phyloP scores from a whole-genome alignment of 2,797 vertebrate species.

The Odontamblyopus rebecca region DNA sequence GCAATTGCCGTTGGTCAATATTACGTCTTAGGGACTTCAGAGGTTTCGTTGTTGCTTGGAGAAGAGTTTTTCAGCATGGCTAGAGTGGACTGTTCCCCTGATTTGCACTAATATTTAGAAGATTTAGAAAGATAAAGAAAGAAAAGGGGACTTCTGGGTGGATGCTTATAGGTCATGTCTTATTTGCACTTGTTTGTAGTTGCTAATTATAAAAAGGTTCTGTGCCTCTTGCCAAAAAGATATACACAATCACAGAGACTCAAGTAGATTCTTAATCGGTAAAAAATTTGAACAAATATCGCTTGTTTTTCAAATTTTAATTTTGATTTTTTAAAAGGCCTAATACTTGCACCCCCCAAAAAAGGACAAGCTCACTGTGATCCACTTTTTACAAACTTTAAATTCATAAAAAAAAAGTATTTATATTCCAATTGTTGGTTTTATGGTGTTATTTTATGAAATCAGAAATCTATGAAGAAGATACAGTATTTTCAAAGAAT shows the following conservation, averaged over 20 bases:
- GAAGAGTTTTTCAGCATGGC: constrained; percentile 45
- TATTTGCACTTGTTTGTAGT: constrained; percentile 64
- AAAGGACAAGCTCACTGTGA: constrained; percentile 75
- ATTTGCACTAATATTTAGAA: constrained; percentile 69
- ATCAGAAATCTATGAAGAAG: constrained; percentile 36
- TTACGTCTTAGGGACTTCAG: constrained; percentile 52
- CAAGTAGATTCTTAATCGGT: constrained; percentile 43
- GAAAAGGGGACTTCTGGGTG: constrained; percentile 33
- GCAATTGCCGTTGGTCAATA: constrained; percentile 71
- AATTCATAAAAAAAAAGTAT: constrained; percentile 57
- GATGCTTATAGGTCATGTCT: constrained; percentile 55
- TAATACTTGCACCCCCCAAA: constrained; percentile 45
- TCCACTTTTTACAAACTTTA: constrained; percentile 64
- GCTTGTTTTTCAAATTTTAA: constrained; percentile 33
- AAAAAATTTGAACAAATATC: constrained; percentile 23
- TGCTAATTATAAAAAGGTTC: constrained; percentile 38
- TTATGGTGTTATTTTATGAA: constrained; percentile 55
- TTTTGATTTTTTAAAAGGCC: constrained; percentile 34
- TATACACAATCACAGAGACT: constrained; percentile 32
- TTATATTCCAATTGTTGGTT: constrained; percentile 60
- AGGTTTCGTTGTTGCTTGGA: constrained; percentile 47
- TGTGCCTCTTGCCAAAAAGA: constrained; percentile 64
- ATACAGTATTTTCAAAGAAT: constrained; percentile 44
- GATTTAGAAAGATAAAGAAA: constrained; percentile 23
- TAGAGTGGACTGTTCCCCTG: constrained; percentile 50